Percentiles rank a stretch among this genome's conserved stretches.
phyloP scores from a whole-genome alignment of 2,113 vertebrate species.

The Lutjanus erythropterus region DNA sequence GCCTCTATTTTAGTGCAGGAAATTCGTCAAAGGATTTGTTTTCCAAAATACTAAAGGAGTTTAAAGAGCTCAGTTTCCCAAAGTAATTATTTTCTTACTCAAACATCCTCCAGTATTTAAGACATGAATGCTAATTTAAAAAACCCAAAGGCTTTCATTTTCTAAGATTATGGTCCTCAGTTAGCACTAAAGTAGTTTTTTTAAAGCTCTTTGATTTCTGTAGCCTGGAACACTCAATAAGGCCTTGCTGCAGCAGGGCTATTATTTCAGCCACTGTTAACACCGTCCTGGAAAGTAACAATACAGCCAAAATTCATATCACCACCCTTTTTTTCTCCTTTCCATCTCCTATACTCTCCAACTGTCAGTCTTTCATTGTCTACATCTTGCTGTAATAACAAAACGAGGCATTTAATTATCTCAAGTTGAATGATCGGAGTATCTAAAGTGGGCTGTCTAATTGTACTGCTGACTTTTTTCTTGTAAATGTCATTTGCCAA shows the following conservation, averaged over 20 bases:
- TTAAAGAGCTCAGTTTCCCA: slow-evolving; percentile 9
- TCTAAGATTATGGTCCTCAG: slow-evolving; percentile 35
- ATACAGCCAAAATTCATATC: slow-evolving; percentile 55
- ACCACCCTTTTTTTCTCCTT: slow-evolving; percentile 28
- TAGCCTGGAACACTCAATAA: slow-evolving; percentile 37
- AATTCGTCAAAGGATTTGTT: slow-evolving; percentile 1
- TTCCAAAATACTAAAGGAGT: not conserved
- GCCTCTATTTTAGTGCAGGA: not conserved
- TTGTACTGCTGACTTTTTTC: slow-evolving; percentile 77
- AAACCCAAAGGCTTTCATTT: slow-evolving; percentile 51
- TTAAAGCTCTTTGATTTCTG: slow-evolving; percentile 46
- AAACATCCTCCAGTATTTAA: slow-evolving; percentile 12
- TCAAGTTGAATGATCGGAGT: slow-evolving; percentile 67
- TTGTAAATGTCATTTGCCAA: slow-evolving; percentile 82
- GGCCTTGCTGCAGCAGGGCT: slow-evolving; percentile 2
- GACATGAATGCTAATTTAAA: slow-evolving; percentile 38
- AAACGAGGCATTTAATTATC: slow-evolving; percentile 76
- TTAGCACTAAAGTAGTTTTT: slow-evolving; percentile 50
- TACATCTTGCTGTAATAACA: slow-evolving; percentile 45
- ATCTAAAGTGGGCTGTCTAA: slow-evolving; percentile 69
- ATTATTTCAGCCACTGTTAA: slow-evolving; percentile 54
- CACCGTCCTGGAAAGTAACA: slow-evolving; percentile 57
- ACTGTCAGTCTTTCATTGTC: slow-evolving; percentile 72
- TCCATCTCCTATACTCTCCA: slow-evolving; percentile 46
- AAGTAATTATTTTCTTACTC: slow-evolving; percentile 22